These are phyloP conservation scores for Lophochroa leadbeateri DNA, from an alignment of 2,113 vertebrate species.

Conservation along the genomic window DNA sequence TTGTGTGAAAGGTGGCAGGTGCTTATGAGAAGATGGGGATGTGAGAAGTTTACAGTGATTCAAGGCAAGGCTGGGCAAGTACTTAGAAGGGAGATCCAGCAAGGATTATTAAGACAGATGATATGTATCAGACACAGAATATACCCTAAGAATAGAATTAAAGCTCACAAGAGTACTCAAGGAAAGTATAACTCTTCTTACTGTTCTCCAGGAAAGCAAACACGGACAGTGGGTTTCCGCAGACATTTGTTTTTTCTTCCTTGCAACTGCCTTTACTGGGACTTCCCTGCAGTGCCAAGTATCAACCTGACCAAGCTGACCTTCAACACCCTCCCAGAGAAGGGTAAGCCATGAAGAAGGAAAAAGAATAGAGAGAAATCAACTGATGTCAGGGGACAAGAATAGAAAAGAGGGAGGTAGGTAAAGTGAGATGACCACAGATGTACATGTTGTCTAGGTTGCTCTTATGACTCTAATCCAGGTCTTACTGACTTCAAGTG, in stretches of 20 bases:
- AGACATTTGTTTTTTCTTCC: neutral
- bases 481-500: neutral
- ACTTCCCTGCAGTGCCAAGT: neutral
- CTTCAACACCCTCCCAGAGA: neutral
- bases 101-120: neutral
- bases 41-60: neutral
- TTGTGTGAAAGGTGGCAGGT: neutral
- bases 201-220: neutral
- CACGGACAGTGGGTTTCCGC: neutral
- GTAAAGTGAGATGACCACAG: neutral
- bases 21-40: neutral
- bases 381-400: neutral
- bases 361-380: neutral
- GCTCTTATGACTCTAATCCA: neutral
- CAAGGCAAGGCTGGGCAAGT: neutral
- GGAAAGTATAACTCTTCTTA: neutral
- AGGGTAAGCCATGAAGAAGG: neutral
- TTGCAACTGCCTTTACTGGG: neutral
- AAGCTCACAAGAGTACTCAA: neutral
- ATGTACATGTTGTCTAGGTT: accelerated
- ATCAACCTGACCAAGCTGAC: neutral
- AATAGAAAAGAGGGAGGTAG: neutral
- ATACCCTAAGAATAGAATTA: conserved; percentile 18
- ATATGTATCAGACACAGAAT: neutral
- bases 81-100: neutral